Evolutionary conservation across 2,797 vertebrate species (phyloP).

Genomic region (Cossypha caffra): DNA sequence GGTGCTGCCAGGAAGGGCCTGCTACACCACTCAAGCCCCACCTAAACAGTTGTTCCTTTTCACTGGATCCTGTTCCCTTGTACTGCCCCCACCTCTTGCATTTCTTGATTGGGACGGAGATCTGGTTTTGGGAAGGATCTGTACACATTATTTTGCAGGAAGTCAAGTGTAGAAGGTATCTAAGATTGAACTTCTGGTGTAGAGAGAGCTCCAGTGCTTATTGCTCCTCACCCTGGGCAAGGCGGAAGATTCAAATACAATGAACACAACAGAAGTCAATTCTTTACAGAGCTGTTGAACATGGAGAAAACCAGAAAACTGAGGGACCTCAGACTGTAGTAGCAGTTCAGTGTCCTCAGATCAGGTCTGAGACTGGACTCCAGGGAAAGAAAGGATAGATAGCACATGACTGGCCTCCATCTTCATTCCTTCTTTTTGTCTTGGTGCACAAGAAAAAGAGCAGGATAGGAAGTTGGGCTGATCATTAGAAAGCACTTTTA

Average conservation of each 20-base stretch:
- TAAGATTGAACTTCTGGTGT: background rate
- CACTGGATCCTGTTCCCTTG: background rate
- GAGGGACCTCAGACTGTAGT: background rate
- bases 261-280: background rate
- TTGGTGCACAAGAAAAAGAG: background rate
- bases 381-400: background rate
- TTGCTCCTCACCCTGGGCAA: background rate
- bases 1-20: background rate
- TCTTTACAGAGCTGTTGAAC: background rate
- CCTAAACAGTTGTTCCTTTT: background rate
- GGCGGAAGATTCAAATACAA: background rate
- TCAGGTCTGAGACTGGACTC: background rate
- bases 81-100: background rate
- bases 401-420: background rate
- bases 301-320: background rate
- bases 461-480: background rate
- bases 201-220: background rate
- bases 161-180: background rate
- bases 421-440: background rate
- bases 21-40: background rate
- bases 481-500: constrained; percentile 68
- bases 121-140: background rate
- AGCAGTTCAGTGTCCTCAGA: background rate
- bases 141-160: background rate
- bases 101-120: background rate